A percentile compares a stretch with the other conserved stretches of the same genome.
phyloP scores from a whole-genome alignment of 2,888 invertebrate species.

The Tetramorium bicarinatum region DNA sequence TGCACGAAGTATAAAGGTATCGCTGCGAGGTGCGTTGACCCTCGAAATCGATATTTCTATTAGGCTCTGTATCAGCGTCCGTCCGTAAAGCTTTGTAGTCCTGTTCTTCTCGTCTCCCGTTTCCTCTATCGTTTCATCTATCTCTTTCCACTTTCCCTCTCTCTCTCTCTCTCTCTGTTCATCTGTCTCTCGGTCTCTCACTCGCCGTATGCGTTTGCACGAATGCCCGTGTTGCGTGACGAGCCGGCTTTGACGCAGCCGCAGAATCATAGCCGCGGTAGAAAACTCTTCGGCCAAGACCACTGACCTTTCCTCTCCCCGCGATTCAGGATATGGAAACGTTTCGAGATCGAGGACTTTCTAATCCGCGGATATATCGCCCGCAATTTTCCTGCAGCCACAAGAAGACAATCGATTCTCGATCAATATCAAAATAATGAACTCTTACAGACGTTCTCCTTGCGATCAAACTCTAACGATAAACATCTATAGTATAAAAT shows the following conservation, averaged over 20 bases:
- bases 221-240: constrained; percentile 72
- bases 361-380: constrained; percentile 42
- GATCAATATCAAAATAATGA: constrained; percentile 6
- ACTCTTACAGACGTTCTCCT: background rate
- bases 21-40: constrained; percentile 75
- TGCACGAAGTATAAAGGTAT: constrained; percentile 57
- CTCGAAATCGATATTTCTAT: constrained; percentile 80
- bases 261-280: constrained; percentile 69
- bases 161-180: background rate
- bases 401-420: constrained; percentile 20
- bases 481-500: background rate
- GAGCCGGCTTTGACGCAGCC: constrained; percentile 62
- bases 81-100: constrained; percentile 63
- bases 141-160: background rate
- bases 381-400: constrained; percentile 12
- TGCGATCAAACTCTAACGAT: background rate
- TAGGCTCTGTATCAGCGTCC: constrained; percentile 75
- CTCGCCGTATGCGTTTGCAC: constrained; percentile 62
- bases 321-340: constrained; percentile 41
- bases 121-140: constrained; percentile 18
- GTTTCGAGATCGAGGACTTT: constrained; percentile 47
- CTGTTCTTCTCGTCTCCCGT: constrained; percentile 46
- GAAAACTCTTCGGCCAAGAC: constrained; percentile 67
- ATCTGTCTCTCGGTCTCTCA: constrained; percentile 27
- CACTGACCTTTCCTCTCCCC: constrained; percentile 50